Conservation (phyloP, 2,888 invertebrate genomes). For the Stenurella melanura region DNA sequence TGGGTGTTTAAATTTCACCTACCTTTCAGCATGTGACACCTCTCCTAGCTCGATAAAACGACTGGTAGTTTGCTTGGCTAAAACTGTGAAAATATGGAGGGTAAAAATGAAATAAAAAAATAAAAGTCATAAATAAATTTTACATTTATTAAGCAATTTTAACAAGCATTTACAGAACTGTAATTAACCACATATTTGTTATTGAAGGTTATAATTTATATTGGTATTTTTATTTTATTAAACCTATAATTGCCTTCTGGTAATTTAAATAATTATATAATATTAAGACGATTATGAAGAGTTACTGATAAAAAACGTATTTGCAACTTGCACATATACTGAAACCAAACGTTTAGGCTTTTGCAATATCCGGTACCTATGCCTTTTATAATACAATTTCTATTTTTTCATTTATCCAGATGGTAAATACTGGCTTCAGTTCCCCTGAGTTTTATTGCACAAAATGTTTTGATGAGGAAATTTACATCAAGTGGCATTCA, state of each 20-base stretch:
- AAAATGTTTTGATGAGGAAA: background rate
- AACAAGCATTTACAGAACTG: slow-evolving; percentile 67
- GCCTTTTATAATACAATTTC: background rate
- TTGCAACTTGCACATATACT: background rate
- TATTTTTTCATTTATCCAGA: background rate
- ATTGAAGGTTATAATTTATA: slow-evolving; percentile 63
- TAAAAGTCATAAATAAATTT: slow-evolving; percentile 66
- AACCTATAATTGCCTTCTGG: slow-evolving; percentile 53
- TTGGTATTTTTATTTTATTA: slow-evolving; percentile 49
- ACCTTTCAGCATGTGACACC: no score
- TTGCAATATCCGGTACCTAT: slow-evolving; percentile 12
- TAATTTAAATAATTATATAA: slow-evolving; percentile 47
- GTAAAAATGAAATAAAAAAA: slow-evolving; percentile 30
- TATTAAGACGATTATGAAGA: slow-evolving; percentile 41
- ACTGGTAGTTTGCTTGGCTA: background rate
- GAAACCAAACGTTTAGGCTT: slow-evolving; percentile 12
- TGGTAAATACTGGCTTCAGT: background rate
- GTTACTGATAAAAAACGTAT: slow-evolving; percentile 45
- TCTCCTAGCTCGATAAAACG: no score
- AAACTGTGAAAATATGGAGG: background rate
- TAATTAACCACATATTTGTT: slow-evolving; percentile 64
- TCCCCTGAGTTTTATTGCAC: background rate
- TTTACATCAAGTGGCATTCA: background rate
- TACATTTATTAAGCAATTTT: slow-evolving; percentile 70
- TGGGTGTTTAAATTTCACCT: no score